Percentiles rank a stretch among this genome's conserved stretches.
Conservation (phyloP, 2,797 vertebrate species). For the Brachymystax lenok region DNA sequence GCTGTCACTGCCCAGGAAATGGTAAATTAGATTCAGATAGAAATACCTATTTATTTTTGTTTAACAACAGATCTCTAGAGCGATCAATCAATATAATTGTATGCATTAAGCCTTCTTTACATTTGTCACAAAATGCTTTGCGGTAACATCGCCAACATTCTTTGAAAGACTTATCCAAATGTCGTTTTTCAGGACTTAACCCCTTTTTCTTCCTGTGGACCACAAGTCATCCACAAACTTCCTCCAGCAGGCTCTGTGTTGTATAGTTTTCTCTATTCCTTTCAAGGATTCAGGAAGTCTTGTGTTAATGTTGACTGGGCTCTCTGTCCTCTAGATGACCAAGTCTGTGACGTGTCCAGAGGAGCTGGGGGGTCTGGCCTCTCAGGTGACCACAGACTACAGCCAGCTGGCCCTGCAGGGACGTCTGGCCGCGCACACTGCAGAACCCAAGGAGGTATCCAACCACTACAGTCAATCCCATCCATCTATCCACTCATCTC, state of each 20-base stretch:
- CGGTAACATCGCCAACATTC: too few relatives aligned
- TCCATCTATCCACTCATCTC: neutral
- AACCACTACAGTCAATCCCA: neutral
- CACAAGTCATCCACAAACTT: neutral
- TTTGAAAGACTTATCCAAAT: too few relatives aligned
- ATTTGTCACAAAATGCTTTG: too few relatives aligned
- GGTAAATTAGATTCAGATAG: slow-evolving; percentile 76
- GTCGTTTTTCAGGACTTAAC: too few relatives aligned
- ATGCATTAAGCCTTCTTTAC: too few relatives aligned
- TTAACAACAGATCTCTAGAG: neutral
- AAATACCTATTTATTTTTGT: neutral
- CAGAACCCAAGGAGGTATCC: slow-evolving; percentile 94
- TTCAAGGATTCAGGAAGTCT: neutral
- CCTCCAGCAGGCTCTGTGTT: neutral
- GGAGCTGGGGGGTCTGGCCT: slow-evolving; percentile 93
- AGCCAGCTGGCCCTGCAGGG: slow-evolving; percentile 94
- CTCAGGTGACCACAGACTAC: slow-evolving; percentile 96
- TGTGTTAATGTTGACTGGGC: neutral
- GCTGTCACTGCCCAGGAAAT: slow-evolving; percentile 97
- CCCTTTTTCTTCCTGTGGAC: too few relatives aligned
- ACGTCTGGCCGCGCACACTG: slow-evolving; percentile 91
- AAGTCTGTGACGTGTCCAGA: slow-evolving; percentile 98
- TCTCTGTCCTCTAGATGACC: slow-evolving; percentile 84
- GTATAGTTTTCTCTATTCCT: neutral
- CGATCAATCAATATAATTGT: neutral